Evolutionary conservation across 2,797 vertebrate species (phyloP).

Genomic region (Uromys caudimaculatus): DNA sequence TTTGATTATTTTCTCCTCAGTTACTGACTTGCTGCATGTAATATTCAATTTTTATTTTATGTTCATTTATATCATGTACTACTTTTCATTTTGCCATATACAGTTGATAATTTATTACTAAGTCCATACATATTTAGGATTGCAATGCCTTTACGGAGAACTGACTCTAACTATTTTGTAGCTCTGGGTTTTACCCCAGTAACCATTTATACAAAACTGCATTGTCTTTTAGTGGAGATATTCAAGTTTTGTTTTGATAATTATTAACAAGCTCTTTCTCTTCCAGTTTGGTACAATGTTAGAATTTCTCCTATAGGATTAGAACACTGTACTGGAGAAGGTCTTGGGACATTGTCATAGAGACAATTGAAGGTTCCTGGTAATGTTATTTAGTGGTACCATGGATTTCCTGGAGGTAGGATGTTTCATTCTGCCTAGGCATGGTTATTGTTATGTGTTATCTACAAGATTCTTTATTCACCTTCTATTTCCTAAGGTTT

Average conservation of each 20-base stretch:
- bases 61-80: not conserved
- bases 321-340: not conserved
- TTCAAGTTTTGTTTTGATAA: slow-evolving; percentile 3
- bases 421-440: not conserved
- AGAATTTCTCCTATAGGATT: not conserved
- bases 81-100: not conserved
- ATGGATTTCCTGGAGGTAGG: not conserved
- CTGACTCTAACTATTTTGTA: not conserved
- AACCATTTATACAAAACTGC: not conserved
- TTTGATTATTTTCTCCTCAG: not conserved
- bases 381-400: not conserved
- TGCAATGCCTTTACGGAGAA: not conserved
- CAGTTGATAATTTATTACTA: not conserved
- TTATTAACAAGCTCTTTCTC: not conserved
- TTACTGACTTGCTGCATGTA: not conserved
- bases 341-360: not conserved
- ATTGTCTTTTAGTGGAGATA: not conserved
- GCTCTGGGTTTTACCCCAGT: not conserved
- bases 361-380: not conserved
- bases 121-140: not conserved
- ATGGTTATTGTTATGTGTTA: not conserved
- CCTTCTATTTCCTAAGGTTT: not conserved
- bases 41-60: not conserved
- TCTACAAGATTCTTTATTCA: not conserved
- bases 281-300: not conserved